phyloP scores from a whole-genome alignment of 2,888 invertebrate species.

The Aelia acuminata region DNA sequence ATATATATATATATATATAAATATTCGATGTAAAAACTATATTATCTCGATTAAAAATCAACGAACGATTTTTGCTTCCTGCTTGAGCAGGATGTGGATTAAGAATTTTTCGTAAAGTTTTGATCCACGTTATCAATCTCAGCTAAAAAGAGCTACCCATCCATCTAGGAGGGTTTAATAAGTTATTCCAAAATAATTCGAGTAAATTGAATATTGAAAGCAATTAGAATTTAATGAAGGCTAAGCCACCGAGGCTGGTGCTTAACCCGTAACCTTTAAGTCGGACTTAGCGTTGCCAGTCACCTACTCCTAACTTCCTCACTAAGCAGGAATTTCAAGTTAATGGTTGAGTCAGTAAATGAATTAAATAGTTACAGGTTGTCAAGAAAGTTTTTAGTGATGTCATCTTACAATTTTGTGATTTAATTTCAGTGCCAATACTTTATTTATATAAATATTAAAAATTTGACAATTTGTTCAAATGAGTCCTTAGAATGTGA shows the following conservation, averaged over 20 bases:
- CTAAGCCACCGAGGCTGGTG: neutral
- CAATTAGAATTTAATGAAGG: neutral
- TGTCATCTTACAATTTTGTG: neutral
- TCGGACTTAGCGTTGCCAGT: neutral
- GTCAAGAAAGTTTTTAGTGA: neutral
- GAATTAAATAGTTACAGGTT: neutral
- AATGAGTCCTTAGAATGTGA: neutral
- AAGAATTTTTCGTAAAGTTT: neutral
- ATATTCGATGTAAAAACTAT: neutral
- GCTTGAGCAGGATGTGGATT: neutral
- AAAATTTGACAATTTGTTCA: no score
- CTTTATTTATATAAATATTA: no score
- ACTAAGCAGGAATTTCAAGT: neutral
- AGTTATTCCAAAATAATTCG: conserved; percentile 7
- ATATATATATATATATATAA: no score
- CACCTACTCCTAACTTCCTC: neutral
- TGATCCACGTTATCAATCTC: neutral
- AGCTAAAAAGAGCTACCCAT: neutral
- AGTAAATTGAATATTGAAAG: conserved; percentile 34
- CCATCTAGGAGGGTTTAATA: conserved; percentile 23
- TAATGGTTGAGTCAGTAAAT: neutral
- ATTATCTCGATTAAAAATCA: neutral
- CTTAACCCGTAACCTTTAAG: neutral
- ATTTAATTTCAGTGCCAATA: neutral
- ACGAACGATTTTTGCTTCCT: neutral